phyloP scores from a whole-genome alignment of 2,113 vertebrate genomes.

The Peromyscus californicus region DNA sequence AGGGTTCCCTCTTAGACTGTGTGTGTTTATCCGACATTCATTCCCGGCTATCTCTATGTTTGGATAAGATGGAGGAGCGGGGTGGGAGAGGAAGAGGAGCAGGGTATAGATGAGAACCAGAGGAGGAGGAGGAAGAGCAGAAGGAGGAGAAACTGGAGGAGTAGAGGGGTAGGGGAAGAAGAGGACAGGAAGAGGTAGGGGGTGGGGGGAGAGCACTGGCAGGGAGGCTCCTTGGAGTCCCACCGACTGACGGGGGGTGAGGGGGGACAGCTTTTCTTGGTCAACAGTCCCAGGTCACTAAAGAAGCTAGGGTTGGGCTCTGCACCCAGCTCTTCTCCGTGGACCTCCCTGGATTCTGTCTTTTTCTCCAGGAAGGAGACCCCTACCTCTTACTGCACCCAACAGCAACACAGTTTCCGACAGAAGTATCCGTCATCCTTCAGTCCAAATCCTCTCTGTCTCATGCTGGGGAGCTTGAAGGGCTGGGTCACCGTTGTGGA shows the following conservation, averaged over 20 bases:
- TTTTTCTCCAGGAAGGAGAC: not conserved
- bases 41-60: not conserved
- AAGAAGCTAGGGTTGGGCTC: not conserved
- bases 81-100: not conserved
- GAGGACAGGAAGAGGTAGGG: not conserved
- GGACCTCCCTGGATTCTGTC: not conserved
- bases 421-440: not conserved
- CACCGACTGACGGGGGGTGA: not conserved
- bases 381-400: not conserved
- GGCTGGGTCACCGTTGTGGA: constrained; percentile 49
- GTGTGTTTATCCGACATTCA: rapidly evolving
- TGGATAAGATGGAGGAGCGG: not conserved
- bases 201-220: rapidly evolving
- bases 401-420: not conserved
- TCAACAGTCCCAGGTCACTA: not conserved
- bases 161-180: not conserved
- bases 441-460: not conserved
- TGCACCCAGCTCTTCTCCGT: not conserved
- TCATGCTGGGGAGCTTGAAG: constrained; percentile 16
- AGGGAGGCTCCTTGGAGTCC: not conserved
- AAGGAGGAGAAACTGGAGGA: not conserved
- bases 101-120: not conserved
- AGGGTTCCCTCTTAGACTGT: not conserved
- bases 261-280: not conserved
- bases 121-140: not conserved